These are phyloP conservation scores for Pteronura brasiliensis DNA, from an alignment of 2,113 vertebrate species.

Conservation along the genomic window DNA sequence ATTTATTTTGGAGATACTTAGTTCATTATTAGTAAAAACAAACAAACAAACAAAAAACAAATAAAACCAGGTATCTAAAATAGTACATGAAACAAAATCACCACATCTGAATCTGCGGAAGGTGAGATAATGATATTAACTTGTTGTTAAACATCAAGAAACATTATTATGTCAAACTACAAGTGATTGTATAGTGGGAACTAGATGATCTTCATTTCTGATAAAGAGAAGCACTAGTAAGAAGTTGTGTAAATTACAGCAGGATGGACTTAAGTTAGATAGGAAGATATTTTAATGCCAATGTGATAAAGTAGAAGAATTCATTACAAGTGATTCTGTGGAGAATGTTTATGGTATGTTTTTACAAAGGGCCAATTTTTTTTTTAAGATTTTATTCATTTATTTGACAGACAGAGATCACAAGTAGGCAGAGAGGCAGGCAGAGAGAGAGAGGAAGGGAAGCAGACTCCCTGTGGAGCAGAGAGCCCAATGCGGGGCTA, in stretches of 20 bases:
- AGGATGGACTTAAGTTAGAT: background rate
- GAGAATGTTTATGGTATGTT: background rate
- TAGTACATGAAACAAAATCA: background rate
- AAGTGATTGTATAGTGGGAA: background rate
- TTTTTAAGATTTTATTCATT: no score
- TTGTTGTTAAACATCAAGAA: background rate
- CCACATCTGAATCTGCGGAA: background rate
- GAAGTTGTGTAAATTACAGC: background rate
- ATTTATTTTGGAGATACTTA: background rate
- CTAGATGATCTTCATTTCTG: background rate
- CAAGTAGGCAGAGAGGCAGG: no score
- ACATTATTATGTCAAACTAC: background rate
- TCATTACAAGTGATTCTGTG: background rate
- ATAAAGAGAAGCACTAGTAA: background rate
- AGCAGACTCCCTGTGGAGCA: no score
- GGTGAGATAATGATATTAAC: background rate
- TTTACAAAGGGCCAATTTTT: background rate
- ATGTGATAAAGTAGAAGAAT: background rate
- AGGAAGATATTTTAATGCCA: background rate
- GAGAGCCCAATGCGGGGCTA: no score
- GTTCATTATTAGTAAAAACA: background rate
- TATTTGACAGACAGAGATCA: no score
- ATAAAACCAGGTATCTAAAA: background rate
- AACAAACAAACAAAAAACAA: background rate
- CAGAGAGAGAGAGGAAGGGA: no score